Conservation (phyloP, 2,113 vertebrate species). For the Casuarius casuarius region DNA sequence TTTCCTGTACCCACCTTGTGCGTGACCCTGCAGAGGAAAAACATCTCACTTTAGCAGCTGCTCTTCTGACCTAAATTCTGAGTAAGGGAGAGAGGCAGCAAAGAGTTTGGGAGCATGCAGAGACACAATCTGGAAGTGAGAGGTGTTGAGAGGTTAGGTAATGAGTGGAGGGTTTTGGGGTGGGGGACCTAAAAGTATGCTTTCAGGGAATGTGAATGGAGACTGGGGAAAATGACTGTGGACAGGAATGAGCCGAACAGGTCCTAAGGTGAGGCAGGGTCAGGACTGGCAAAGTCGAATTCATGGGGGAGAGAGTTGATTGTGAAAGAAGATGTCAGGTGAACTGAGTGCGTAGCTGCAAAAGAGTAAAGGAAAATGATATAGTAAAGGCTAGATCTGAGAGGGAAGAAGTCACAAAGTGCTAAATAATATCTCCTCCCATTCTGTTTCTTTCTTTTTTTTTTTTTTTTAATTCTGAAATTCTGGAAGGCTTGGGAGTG, state of each 20-base stretch:
- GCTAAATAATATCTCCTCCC: neutral
- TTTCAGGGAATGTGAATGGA: neutral
- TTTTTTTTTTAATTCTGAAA: neutral
- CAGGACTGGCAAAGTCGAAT: neutral
- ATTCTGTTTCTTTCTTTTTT: neutral
- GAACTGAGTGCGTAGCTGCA: neutral
- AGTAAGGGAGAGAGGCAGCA: neutral
- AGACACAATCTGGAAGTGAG: neutral
- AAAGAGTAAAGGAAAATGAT: neutral
- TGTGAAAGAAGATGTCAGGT: neutral
- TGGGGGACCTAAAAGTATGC: neutral
- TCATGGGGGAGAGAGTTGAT: neutral
- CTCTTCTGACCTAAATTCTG: neutral
- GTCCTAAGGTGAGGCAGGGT: neutral
- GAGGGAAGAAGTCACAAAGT: neutral
- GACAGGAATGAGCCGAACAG: neutral
- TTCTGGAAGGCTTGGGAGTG: neutral
- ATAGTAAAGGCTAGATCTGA: neutral
- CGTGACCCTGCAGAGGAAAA: neutral
- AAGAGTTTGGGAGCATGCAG: neutral
- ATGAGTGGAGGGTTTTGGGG: neutral
- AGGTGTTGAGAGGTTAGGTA: neutral
- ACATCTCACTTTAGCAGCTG: neutral
- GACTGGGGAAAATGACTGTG: neutral
- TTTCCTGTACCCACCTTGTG: neutral